Evolutionary conservation across 1,140 invertebrate genomes (phyloP), one percentile per base, ranked within the genome.

Genomic region (Halyomorpha halys): DNA sequence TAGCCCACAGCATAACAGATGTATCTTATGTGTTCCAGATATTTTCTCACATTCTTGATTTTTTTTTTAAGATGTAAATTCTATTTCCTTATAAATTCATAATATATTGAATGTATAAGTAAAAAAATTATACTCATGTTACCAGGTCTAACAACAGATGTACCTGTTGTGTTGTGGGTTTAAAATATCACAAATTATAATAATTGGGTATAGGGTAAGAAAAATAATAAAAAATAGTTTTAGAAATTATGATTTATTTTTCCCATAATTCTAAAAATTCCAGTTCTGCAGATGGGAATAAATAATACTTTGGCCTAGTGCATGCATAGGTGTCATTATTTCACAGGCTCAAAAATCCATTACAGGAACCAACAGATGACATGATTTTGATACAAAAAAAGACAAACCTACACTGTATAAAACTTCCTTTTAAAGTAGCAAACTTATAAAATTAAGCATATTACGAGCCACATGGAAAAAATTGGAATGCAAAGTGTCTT

Each of bases 231-330:
- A 56, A 15, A 25, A 23, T 11, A 56, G 53, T 56, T 60, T 23
- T 56, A 65, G 30, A 60, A 59, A 39, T 65, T 65, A 65, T 27
- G 30, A 60, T 65, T 65, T 65, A 65, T 65, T 65, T 39, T 44
- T 49, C 63, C 51, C 53, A 65, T 59, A 65, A 60, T 39, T 65
- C 63, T 65, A 65, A 64, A 44, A 63, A 61, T 65, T 56, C 63
- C 63, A 59, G 63, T 65, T 67, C 56, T 67, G 66, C 62, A 53
- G 45, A 64, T 67, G 66, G 66, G 66, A 67, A 67, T 67, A 64
- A 64, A 67, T 67, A 67, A 67, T 67, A 67, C 66, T 67, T 67
- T 67, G 66, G 66, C 66, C 63, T 67, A 64, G 66, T 64, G 66
- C 66, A 67, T 61, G 44, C 59, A 62, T 61, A 45, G 61, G 45